Percentiles rank a stretch among this genome's conserved stretches.
These are phyloP conservation scores for Pemphredon lugubris DNA, from an alignment of 2,888 invertebrate species.

Conservation along the genomic window DNA sequence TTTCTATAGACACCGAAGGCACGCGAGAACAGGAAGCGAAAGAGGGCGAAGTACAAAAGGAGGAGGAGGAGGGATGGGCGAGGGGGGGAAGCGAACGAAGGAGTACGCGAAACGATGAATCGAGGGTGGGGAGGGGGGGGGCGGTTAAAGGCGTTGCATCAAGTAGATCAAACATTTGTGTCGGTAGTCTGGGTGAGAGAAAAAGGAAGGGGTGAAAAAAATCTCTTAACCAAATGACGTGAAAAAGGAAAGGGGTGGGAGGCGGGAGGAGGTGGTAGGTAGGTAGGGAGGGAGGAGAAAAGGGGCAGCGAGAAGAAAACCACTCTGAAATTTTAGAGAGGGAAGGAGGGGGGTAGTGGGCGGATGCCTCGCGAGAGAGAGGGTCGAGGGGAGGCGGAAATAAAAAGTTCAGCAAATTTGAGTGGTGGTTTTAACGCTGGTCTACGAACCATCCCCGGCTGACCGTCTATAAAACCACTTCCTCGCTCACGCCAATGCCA, in stretches of 20 bases:
- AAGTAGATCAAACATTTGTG: slow-evolving; percentile 61
- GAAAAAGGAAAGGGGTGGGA: slow-evolving; percentile 1
- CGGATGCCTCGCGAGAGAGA: too few species aligned
- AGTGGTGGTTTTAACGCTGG: slow-evolving; percentile 68
- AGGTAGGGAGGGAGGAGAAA: slow-evolving; percentile 47
- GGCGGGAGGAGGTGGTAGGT: slow-evolving; percentile 37
- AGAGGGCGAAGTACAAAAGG: slow-evolving; percentile 15
- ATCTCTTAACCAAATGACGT: slow-evolving; percentile 31
- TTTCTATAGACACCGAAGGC: too few species aligned
- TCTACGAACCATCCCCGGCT: slow-evolving; percentile 56
- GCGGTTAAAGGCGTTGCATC: slow-evolving; percentile 51
- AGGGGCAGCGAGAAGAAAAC: slow-evolving; percentile 4
- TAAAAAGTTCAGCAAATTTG: slow-evolving; percentile 73
- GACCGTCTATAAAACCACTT: slow-evolving; percentile 69
- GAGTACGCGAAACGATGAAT: slow-evolving; percentile 49
- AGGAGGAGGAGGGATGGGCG: slow-evolving; percentile 6
- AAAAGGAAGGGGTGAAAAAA: background rate
- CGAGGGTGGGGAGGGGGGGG: too few species aligned
- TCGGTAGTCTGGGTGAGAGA: slow-evolving; percentile 15
- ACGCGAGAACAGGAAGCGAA: background rate
- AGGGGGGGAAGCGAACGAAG: slow-evolving; percentile 23
- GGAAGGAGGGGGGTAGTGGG: slow-evolving; percentile 21
- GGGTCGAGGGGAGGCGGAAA: slow-evolving; percentile 49
- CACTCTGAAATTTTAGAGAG: slow-evolving; percentile 50
- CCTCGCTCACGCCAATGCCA: slow-evolving; percentile 54